These are phyloP conservation scores for Zophobas atratus DNA, from an alignment of 1,140 invertebrate species.

Conservation along the genomic window DNA sequence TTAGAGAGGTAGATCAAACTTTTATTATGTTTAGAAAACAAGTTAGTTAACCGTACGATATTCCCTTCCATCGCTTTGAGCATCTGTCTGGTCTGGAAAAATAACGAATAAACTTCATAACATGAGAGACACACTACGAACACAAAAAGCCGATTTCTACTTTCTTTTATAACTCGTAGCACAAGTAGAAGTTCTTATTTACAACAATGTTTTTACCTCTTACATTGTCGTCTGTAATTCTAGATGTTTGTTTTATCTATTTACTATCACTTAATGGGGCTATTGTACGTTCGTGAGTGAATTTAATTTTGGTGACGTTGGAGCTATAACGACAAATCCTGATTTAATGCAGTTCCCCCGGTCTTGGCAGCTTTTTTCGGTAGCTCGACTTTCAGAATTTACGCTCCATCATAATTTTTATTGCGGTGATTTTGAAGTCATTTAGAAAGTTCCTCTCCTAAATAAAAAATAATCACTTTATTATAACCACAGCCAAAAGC, in stretches of 20 bases:
- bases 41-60: no score
- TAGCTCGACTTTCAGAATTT: background rate
- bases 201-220: background rate
- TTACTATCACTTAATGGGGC: conserved; percentile 21
- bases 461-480: conserved; percentile 21
- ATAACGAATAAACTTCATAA: no score
- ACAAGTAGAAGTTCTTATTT: background rate
- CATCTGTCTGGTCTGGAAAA: no score
- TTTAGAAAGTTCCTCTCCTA: background rate
- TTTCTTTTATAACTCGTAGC: no score
- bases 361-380: conserved; percentile 14
- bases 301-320: background rate
- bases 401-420: conserved; percentile 13
- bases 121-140: no score
- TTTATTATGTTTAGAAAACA: no score
- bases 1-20: no score
- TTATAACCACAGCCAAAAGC: background rate
- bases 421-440: conserved; percentile 2
- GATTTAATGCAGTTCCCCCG: conserved; percentile 22
- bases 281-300: conserved; percentile 10
- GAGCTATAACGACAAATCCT: conserved; percentile 9
- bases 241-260: conserved; percentile 22
- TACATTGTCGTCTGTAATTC: background rate
- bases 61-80: no score
- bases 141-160: no score